phyloP scores from a whole-genome alignment of 2,113 vertebrate genomes.

The Leucosticte australis region DNA sequence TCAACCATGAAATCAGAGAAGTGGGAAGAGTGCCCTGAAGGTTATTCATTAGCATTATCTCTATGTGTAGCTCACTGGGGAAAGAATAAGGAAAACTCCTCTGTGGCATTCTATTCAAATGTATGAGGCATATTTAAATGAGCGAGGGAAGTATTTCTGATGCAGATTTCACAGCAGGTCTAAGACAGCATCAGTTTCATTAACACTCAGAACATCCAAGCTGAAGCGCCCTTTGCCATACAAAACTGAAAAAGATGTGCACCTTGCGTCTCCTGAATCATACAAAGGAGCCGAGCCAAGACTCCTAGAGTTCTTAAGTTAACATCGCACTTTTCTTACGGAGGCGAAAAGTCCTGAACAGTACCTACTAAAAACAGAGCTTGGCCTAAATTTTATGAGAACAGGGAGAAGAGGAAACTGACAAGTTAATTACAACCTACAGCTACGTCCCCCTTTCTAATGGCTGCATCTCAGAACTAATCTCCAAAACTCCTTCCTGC shows the following conservation, averaged over 20 bases:
- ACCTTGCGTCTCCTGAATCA: background rate
- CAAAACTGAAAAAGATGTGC: background rate
- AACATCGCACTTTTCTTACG: background rate
- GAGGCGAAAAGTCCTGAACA: background rate
- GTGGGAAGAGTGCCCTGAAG: background rate
- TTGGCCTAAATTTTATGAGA: background rate
- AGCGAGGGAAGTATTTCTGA: background rate
- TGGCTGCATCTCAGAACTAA: background rate
- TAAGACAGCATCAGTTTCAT: background rate
- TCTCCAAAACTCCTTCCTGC: background rate
- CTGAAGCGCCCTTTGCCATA: background rate
- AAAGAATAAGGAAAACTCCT: background rate
- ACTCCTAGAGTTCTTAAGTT: background rate
- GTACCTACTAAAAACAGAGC: background rate
- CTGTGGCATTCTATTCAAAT: background rate
- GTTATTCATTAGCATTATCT: conserved; percentile 33
- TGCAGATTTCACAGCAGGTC: background rate
- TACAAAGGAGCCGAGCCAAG: background rate
- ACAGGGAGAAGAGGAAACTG: background rate
- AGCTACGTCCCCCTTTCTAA: background rate
- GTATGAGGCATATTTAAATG: background rate
- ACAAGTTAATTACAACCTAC: background rate
- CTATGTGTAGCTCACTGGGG: background rate
- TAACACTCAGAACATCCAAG: background rate
- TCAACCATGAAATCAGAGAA: conserved; percentile 16